Base-by-base conservation (phyloP, 2,797 vertebrate species). In the Hemibagrus guttatus region DNA sequence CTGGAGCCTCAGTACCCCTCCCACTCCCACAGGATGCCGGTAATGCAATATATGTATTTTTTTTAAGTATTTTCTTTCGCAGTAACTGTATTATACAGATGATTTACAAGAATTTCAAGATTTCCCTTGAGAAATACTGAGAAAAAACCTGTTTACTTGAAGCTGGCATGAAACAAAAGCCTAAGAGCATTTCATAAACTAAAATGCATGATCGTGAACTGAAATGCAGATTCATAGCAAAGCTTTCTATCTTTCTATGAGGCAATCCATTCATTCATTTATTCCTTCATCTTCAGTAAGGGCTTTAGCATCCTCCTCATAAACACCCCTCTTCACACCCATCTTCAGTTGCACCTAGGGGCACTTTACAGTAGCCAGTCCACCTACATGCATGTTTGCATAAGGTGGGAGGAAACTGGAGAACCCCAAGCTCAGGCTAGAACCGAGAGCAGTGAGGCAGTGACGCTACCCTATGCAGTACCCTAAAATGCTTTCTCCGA, bases 1-100 rank as follows among this genome's bases (percentile, higher is more conserved):
- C 93, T 99, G 92, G 98, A 99, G 89, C 96, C 95, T 0, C 98
- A 98, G 91, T 98, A 97, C 94, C 95, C 98, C 87, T 96, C 97
- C 84, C 98, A 99, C 87, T 96, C 97, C 84, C 98, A 99, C 85
- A 94, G 96, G 90, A 96, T 98, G 83, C 97, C 98, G 97, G 98
- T 99, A 86, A 87, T 54, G 68, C 42, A 49, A 49, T 49, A 49
- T 49, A 9, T 49, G 9, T 49, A 8, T 49, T 8, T 46, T 5
- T 46, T 46, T 46, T 46, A 46, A 46, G 5, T 14, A 66, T 31
- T 66, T 66, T 66, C 28, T 31, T 66, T 17, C 68, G 39, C 66
- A 69, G n/a, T 31, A 14, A 31, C 64, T 16, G 66, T 69, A 69
- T 16, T 31, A 69, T 69, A 39, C 7, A 39, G 3, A 21, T 42